These are phyloP conservation scores for Pseudoatta argentina DNA, from an alignment of 1,140 invertebrate species.

Conservation along the genomic window DNA sequence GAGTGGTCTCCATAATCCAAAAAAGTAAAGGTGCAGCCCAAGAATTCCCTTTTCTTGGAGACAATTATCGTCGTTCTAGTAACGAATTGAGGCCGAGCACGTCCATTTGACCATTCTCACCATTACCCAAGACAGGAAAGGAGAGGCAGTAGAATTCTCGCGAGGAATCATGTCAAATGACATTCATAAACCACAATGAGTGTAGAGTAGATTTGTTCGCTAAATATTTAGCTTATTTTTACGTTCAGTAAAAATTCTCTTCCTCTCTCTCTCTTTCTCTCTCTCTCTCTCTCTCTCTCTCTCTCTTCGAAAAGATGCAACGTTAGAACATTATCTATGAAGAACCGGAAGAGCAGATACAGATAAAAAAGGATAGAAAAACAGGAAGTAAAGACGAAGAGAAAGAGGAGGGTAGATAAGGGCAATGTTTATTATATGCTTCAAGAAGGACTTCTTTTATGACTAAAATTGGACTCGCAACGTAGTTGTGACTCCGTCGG, in stretches of 20 bases:
- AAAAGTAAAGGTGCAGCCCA: conserved; percentile 24
- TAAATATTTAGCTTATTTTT: conserved; percentile 72
- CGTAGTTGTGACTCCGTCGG: conserved; percentile 30
- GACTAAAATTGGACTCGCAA: conserved; percentile 54
- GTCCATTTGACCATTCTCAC: conserved; percentile 47
- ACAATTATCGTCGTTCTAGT: conserved; percentile 67
- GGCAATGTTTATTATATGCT: conserved; percentile 56
- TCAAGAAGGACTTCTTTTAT: conserved; percentile 46
- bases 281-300: neutral
- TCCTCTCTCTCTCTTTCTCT: neutral
- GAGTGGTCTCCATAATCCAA: conserved; percentile 33
- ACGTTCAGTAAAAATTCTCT: neutral
- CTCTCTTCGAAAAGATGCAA: conserved; percentile 8
- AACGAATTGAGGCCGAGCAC: conserved; percentile 59
- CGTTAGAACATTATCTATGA: conserved; percentile 50
- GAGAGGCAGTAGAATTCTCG: conserved; percentile 1
- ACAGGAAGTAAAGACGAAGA: neutral
- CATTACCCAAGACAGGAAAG: neutral
- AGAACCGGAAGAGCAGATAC: neutral
- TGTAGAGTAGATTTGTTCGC: conserved; percentile 59
- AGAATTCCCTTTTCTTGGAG: conserved; percentile 58
- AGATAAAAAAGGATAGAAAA: neutral
- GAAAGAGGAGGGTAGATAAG: conserved; percentile 26
- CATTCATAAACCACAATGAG: conserved; percentile 50
- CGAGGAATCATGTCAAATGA: conserved; percentile 41